phyloP scores from a whole-genome alignment of 1,140 invertebrate species.

The Trichoplusia ni region DNA sequence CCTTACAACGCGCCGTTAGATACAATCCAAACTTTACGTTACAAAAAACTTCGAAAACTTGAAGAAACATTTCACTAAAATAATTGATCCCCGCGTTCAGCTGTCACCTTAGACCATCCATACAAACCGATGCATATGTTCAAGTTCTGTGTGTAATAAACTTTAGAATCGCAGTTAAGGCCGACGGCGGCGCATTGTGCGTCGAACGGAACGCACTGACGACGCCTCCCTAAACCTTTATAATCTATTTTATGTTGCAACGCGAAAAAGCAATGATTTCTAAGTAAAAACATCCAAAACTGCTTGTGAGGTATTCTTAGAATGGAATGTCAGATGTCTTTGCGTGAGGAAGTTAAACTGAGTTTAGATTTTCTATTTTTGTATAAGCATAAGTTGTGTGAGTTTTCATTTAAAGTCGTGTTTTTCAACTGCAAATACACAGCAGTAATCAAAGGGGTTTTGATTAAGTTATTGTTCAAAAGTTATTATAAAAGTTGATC shows the following conservation, averaged over 20 bases:
- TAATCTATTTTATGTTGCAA: conserved; percentile 37
- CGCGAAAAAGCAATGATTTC: conserved; percentile 6
- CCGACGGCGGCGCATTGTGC: conserved; percentile 52
- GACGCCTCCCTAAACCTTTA: conserved; percentile 37
- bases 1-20: no score
- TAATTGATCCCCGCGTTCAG: neutral
- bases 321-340: neutral
- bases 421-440: no score
- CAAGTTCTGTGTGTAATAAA: conserved; percentile 51
- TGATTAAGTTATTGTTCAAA: no score
- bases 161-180: conserved; percentile 55
- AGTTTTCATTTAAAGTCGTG: no score
- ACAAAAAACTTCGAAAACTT: no score
- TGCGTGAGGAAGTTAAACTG: no score
- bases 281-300: conserved; percentile 11
- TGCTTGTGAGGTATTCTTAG: neutral
- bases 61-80: no score
- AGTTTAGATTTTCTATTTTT: no score
- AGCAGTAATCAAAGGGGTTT: no score
- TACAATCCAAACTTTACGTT: no score
- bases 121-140: conserved; percentile 42
- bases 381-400: no score
- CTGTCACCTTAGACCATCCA: neutral
- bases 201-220: conserved; percentile 32
- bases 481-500: no score